These are phyloP conservation scores for Panzeria rudis DNA, from an alignment of 2,888 invertebrate genomes.

Conservation along the genomic window DNA sequence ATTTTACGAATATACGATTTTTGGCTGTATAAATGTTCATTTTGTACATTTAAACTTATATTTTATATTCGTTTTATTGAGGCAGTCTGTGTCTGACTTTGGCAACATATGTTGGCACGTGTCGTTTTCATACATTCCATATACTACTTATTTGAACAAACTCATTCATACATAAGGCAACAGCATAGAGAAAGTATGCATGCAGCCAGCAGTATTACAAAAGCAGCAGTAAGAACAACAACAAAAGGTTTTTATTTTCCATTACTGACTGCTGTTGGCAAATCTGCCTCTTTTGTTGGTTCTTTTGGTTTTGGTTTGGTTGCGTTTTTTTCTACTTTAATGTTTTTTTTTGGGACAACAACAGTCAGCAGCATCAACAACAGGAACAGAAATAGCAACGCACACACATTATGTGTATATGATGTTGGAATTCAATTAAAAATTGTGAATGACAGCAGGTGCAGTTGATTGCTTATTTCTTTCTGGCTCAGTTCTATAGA, in stretches of 20 bases:
- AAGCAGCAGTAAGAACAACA: conserved; percentile 24
- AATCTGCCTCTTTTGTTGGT: conserved; percentile 67
- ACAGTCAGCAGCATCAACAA: conserved; percentile 32
- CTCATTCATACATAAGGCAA: conserved; percentile 14
- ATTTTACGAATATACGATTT: neutral
- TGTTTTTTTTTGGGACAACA: conserved; percentile 52
- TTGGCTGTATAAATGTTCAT: conserved; percentile 31
- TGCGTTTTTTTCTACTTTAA: conserved; percentile 8
- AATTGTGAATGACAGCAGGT: conserved; percentile 81
- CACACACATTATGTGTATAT: conserved; percentile 21
- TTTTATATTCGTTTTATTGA: conserved; percentile 56
- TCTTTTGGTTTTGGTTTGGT: conserved; percentile 65
- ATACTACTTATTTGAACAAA: conserved; percentile 49
- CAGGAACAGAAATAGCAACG: conserved; percentile 45
- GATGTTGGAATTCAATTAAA: conserved; percentile 75
- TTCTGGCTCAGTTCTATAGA: conserved; percentile 50
- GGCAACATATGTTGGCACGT: conserved; percentile 75
- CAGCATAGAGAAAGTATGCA: conserved; percentile 9
- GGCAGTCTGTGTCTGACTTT: conserved; percentile 72
- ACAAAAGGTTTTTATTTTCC: conserved; percentile 58
- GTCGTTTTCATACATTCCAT: conserved; percentile 71
- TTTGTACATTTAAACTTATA: conserved; percentile 42
- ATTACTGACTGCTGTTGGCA: conserved; percentile 70
- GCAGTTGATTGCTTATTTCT: conserved; percentile 77
- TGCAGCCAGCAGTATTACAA: conserved; percentile 22